phyloP scores from a whole-genome alignment of 35 echinoderm and acorn worm genomes.

The Eucidaris tribuloides region DNA sequence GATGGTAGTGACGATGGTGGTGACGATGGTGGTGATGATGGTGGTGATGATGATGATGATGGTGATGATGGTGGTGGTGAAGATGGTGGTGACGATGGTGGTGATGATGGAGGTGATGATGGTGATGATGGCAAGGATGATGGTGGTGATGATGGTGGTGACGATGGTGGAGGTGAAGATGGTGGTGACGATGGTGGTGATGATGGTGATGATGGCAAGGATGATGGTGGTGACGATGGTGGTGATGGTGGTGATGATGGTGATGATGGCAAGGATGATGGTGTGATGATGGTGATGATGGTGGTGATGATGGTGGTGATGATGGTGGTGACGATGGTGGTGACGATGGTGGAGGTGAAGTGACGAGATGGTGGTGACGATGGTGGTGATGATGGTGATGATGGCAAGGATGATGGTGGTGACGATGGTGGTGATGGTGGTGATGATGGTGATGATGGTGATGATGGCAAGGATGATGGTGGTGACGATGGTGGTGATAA shows the following conservation, averaged over 20 bases:
- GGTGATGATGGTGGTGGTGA: not conserved
- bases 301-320: not conserved
- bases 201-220: not conserved
- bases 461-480: too few relatives aligned
- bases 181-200: not conserved
- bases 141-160: not conserved
- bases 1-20: too few relatives aligned
- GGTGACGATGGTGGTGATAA: not conserved
- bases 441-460: too few relatives aligned
- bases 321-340: not conserved
- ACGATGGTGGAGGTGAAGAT: not conserved
- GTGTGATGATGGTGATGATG: not conserved
- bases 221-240: not conserved
- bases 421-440: too few relatives aligned
- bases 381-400: not conserved
- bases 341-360: not conserved
- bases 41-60: not conserved
- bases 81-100: not conserved
- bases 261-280: too few relatives aligned
- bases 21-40: not conserved
- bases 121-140: not conserved
- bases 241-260: not conserved
- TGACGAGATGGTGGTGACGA: not conserved
- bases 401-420: too few relatives aligned
- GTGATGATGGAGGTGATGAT: not conserved